Evolutionary conservation across 2,113 vertebrate species (phyloP).

Genomic region (Acanthochromis polyacanthus): DNA sequence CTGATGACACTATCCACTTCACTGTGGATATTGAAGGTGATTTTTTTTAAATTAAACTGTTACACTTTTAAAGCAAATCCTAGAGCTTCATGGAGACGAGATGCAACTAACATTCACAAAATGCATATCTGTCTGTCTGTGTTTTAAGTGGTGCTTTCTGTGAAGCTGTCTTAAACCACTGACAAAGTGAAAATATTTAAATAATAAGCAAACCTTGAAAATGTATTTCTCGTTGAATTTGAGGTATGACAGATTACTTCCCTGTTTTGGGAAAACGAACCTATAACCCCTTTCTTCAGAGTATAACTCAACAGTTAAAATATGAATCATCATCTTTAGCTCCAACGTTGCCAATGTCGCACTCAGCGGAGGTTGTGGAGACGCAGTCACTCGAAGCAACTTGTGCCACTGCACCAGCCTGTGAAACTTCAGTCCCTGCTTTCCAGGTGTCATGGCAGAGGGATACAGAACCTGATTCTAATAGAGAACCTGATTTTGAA

Average conservation of each 20-base stretch:
- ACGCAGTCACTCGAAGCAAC: slow-evolving; percentile 71
- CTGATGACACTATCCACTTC: slow-evolving; percentile 81
- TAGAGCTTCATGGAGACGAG: slow-evolving; percentile 65
- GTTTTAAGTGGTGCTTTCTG: slow-evolving; percentile 50
- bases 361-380: slow-evolving; percentile 72
- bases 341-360: slow-evolving; percentile 71
- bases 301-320: slow-evolving; percentile 71
- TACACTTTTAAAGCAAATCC: slow-evolving; percentile 57
- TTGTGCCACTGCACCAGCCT: slow-evolving; percentile 60
- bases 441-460: slow-evolving; percentile 87
- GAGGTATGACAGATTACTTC: slow-evolving; percentile 58
- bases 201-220: slow-evolving; percentile 24
- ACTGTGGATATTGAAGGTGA: slow-evolving; percentile 85
- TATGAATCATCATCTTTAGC: slow-evolving; percentile 82
- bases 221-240: slow-evolving; percentile 59
- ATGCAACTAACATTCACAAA: slow-evolving; percentile 66
- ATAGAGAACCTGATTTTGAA: slow-evolving; percentile 81
- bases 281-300: slow-evolving; percentile 55
- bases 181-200: slow-evolving; percentile 27
- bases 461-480: slow-evolving; percentile 85
- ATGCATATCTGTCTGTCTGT: slow-evolving; percentile 47
- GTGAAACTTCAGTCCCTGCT: slow-evolving; percentile 82
- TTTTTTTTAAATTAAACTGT: slow-evolving; percentile 66
- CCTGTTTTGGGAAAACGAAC: slow-evolving; percentile 48
- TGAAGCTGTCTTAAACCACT: slow-evolving; percentile 45